Base-by-base conservation (phyloP, 2,113 vertebrate genomes). In the Bujurquina vittata region DNA sequence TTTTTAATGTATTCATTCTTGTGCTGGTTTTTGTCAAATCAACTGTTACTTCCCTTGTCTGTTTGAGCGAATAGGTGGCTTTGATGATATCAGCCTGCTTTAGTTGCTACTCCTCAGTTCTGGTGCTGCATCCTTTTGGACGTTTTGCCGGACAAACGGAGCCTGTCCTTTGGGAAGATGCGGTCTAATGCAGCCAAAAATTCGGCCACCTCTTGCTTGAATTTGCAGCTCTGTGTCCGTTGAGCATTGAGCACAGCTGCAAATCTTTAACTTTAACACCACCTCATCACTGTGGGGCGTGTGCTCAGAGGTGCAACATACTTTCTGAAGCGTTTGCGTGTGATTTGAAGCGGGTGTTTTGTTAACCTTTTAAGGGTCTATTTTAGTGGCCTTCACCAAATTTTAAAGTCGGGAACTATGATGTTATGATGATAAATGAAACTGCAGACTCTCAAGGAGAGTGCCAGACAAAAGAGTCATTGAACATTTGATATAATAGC, bases 281-380 rank as follows among this genome's bases (percentile, higher is more conserved):
- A 18, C 40, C 0, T 2, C 18, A 69, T 15, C 63, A 29, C 26
- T 0, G 15, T 20, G 20, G 22, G 63, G 0, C 0, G 0, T 49
- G 40, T 18, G 22, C 22, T 67, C 63, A 67, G 15, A 67, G 40
- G 22, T 67, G 40, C 22, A 49, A 29, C 40, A 49, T 18, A 69
- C 40, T 1, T 26, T n/a, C 23, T 7, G 15, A 52, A 52, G 49
- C 49, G 3, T 18, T 7, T 26, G 7, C 14, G 3, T 35, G 10
- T 23, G n/a, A 40, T 40, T 40, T 40, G 37, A 40, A 40, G 37
- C 37, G 11, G 10, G 10, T 60, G 12, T 87, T 57, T 1, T 6
- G 7, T 35, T 49, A 10, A 23, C 22, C 22, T 29, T 37, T 72
- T 73, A 46, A 33, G 55, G 75, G 55, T 84, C 58, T 49, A 35